phyloP scores from a whole-genome alignment of 2,797 vertebrate species.

The Sebastes goodei region DNA sequence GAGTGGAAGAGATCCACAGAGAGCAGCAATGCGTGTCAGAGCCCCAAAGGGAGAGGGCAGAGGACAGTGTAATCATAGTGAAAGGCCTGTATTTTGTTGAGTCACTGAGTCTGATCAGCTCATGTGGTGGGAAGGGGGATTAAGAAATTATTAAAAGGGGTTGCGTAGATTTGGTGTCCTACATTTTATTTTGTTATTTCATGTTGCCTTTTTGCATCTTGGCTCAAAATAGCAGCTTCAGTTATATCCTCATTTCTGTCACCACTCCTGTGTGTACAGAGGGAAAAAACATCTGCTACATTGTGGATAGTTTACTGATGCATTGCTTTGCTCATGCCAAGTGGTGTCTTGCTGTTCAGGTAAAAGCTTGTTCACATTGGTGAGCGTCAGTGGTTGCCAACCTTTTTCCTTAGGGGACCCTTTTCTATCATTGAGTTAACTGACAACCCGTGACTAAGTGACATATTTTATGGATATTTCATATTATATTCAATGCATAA shows the following conservation, averaged over 20 bases:
- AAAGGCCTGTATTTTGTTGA: slow-evolving; percentile 46
- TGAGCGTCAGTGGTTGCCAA: not conserved
- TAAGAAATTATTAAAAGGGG: not conserved
- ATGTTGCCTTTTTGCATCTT: not conserved
- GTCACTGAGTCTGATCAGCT: slow-evolving; percentile 24
- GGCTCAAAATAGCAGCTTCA: not conserved
- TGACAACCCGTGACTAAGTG: rapidly evolving
- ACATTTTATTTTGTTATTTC: not conserved
- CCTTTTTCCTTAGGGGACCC: too few species aligned
- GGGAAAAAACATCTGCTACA: not conserved
- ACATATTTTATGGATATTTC: too few species aligned
- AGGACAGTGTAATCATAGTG: slow-evolving; percentile 3
- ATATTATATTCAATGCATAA: too few species aligned
- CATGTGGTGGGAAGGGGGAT: not conserved
- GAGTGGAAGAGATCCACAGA: slow-evolving; percentile 9
- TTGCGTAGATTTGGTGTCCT: not conserved
- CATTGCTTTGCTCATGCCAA: not conserved
- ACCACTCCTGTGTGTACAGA: not conserved
- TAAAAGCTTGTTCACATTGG: not conserved
- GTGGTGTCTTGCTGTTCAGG: not conserved
- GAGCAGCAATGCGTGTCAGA: slow-evolving; percentile 32
- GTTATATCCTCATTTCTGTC: not conserved
- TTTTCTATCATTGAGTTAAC: too few species aligned
- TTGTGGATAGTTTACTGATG: not conserved
- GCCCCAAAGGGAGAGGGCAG: slow-evolving; percentile 16